Evolutionary conservation across 2,113 vertebrate genomes (phyloP), one percentile per base, ranked within the genome.

Genomic region (Syngnathus floridae): DNA sequence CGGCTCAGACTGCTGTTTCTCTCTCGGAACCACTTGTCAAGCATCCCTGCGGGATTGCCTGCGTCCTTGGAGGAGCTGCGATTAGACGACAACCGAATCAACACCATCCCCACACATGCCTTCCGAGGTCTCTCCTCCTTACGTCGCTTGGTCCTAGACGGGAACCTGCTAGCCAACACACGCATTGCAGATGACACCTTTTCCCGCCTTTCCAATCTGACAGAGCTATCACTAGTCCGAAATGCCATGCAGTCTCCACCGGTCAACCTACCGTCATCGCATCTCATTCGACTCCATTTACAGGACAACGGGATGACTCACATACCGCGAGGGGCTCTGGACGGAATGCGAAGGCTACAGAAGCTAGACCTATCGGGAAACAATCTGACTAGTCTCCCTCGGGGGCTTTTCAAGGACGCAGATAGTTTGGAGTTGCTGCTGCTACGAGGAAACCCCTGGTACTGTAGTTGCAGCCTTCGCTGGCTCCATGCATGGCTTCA

Each of bases 101-200:
- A 91, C 78, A 95, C 95, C 74, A 94, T 98, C 71, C 95, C 95
- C 0, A 92, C 94, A 0, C 93, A 95, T 0, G 96, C 95, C 17
- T 98, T 98, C 85, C 90, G 93, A 37, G 95, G 95, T 2, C 90
- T 98, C 5, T 73, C 87, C 54, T 92, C 93, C 10, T 81, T 97
- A 6, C 84, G 95, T 36, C 93, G 96, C 12, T 72, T 98, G 66
- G 95, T 97, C 59, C 82, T 98, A 41, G 96, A 98, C 2, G 96
- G 95, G 1, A 98, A 98, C 83, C 89, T 98, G 31, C 37, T 98
- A 82, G 95, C 95, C 45, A 98, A 98, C 88, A 94, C 94, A 14
- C 92, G 95, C 41, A 96, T 98, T 4, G 95, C 95, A 0, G 96
- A 98, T 2, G 95, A 98, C 82, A 95, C 95, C 66, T 98, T 98